A percentile compares a stretch with the other conserved stretches of the same genome.
These are phyloP conservation scores for Halesus radiatus DNA, from an alignment of 1,140 invertebrate genomes.

Conservation along the genomic window DNA sequence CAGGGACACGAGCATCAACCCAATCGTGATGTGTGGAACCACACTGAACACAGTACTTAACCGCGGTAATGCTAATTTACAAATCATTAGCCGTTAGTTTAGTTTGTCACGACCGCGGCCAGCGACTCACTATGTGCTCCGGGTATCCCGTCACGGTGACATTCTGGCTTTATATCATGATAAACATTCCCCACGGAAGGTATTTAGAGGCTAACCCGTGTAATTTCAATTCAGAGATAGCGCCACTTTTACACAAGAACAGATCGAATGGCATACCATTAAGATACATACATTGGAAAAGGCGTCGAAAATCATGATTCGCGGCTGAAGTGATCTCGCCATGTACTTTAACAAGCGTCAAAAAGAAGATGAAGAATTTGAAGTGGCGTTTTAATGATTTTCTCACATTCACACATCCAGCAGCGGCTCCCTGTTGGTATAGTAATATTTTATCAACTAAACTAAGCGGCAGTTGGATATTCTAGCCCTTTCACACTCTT, in stretches of 20 bases:
- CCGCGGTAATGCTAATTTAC: constrained; percentile 23
- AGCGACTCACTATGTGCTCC: not conserved
- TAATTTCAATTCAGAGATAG: constrained; percentile 7
- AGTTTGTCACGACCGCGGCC: constrained; percentile 15
- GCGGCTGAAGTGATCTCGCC: not conserved
- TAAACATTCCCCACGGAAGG: constrained; percentile 16
- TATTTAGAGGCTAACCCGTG: constrained; percentile 4
- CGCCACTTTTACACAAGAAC: not conserved
- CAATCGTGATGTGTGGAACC: constrained; percentile 37
- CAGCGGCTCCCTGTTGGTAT: no score
- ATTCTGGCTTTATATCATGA: constrained; percentile 11
- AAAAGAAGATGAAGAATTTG: no score
- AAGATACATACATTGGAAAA: not conserved
- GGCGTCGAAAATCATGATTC: constrained; percentile 6
- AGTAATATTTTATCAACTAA: no score
- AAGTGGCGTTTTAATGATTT: no score
- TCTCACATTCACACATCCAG: no score
- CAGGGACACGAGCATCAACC: not conserved
- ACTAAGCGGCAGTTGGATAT: no score
- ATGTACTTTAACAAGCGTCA: no score
- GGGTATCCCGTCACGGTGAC: constrained; percentile 24
- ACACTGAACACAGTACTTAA: constrained; percentile 31
- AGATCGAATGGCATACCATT: not conserved
- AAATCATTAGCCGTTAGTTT: constrained; percentile 16
- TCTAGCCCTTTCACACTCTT: no score